These are phyloP conservation scores for Parnassius mnemosyne DNA, from an alignment of 2,888 invertebrate species.

Conservation along the genomic window DNA sequence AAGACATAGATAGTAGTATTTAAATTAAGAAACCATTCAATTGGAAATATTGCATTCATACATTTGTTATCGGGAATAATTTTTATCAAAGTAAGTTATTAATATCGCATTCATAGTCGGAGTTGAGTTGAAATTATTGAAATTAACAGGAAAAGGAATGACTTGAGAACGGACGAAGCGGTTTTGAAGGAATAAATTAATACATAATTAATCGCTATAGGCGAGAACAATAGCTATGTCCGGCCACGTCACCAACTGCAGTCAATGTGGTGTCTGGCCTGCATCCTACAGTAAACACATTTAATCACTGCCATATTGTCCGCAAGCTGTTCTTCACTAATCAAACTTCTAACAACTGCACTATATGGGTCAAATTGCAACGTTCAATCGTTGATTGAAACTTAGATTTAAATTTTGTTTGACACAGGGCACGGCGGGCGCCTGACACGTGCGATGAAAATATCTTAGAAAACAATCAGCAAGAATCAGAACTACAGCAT, in stretches of 20 bases:
- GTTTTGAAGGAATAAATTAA: conserved; percentile 25
- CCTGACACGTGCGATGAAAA: conserved; percentile 18
- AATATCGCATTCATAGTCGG: too few relatives aligned
- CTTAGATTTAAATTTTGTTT: conserved; percentile 8
- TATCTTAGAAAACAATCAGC: conserved; percentile 22
- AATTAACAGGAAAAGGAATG: neutral
- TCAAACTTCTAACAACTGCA: conserved; percentile 29
- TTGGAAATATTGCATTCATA: too few relatives aligned
- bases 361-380: conserved; percentile 31
- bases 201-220: conserved; percentile 34
- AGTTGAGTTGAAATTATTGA: too few relatives aligned
- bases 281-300: conserved; percentile 57
- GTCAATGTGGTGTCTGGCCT: conserved; percentile 54
- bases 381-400: conserved; percentile 26
- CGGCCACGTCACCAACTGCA: conserved; percentile 57
- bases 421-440: conserved; percentile 17
- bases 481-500: conserved; percentile 5
- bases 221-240: conserved; percentile 54
- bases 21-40: too few relatives aligned
- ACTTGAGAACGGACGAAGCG: neutral
- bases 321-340: conserved; percentile 24
- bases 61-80: too few relatives aligned
- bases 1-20: too few relatives aligned
- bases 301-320: conserved; percentile 44
- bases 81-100: neutral